phyloP scores from a whole-genome alignment of 2,888 invertebrate species.

The Eupithecia inturbata region DNA sequence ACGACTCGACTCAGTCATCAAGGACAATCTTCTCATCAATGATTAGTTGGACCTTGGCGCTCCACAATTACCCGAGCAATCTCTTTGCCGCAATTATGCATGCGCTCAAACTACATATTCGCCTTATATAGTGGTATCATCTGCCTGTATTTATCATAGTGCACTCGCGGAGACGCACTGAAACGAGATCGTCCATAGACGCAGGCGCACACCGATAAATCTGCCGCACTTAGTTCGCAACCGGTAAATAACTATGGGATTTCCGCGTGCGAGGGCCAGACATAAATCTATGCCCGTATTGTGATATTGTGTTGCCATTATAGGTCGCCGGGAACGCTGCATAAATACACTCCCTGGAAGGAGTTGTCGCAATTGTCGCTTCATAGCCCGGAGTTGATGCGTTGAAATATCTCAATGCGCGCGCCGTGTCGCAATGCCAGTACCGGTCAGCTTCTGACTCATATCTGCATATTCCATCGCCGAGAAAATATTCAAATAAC shows the following conservation, averaged over 20 bases:
- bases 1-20: constrained; percentile 36
- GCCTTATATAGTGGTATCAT: constrained; percentile 65
- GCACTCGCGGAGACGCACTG: constrained; percentile 65
- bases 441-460: constrained; percentile 39
- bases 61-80: constrained; percentile 47
- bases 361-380: constrained; percentile 52
- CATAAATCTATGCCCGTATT: constrained; percentile 83
- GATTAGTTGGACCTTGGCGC: constrained; percentile 48
- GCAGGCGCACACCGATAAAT: constrained; percentile 78
- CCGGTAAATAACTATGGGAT: constrained; percentile 85
- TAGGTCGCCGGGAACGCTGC: constrained; percentile 72
- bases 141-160: constrained; percentile 62
- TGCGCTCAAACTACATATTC: constrained; percentile 47
- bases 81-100: constrained; percentile 54
- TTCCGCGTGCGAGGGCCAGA: constrained; percentile 81
- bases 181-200: constrained; percentile 78
- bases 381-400: constrained; percentile 56
- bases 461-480: constrained; percentile 33
- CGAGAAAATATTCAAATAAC: constrained; percentile 34
- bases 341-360: constrained; percentile 72
- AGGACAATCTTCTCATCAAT: constrained; percentile 46
- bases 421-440: constrained; percentile 44
- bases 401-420: constrained; percentile 59
- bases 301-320: constrained; percentile 85
- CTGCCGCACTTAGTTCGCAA: constrained; percentile 83